Base-by-base conservation (phyloP, 2,888 invertebrate genomes). In the Phalera bucephala region DNA sequence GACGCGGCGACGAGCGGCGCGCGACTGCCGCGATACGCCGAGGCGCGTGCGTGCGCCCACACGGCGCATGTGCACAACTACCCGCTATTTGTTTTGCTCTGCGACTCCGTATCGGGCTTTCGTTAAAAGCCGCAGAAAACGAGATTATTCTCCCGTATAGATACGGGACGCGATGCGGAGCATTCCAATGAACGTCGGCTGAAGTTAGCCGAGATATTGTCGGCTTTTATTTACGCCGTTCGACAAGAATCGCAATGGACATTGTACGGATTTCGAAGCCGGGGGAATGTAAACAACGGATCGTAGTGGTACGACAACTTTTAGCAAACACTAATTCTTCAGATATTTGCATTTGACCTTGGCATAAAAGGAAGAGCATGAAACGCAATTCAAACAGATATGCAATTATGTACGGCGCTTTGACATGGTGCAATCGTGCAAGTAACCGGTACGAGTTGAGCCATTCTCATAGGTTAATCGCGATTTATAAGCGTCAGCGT, bases 31-130 rank as follows among this genome's bases (percentile, higher is more conserved):
- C 63, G 58, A 36, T 50, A 50, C 42, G 45, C 48, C 44, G 53
- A 33, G 39, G 78, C 81, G 83, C 85, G 76, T 81, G 82, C 77
- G 73, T 75, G 64, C 38, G 35, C 45, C 48, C 37, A 25, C 39
- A 43, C 59, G 63, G 80, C 88, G 89, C 87, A 81, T 72, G 85
- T 77, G 80, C 75, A 70, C 42, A 58, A 38, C 69, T 70, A 66
- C 67, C 68, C 62, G 51, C 70, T 64, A 78, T 86, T 84, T 83
- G 80, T 85, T 85, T 82, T 86, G 71, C 81, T 80, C 73, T 69
- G 63, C 65, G 70, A 68, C 64, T 68, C 56, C 43, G 52, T 67
- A 68, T 68, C 64, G 61, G 19, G 40, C 31, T 42, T 49, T 43
- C 42, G 49, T 40, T 41, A 45, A 54, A 45, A 72, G 70, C 75